These are phyloP conservation scores for Peromyscus californicus DNA, from an alignment of 2,113 vertebrate genomes.

Conservation along the genomic window DNA sequence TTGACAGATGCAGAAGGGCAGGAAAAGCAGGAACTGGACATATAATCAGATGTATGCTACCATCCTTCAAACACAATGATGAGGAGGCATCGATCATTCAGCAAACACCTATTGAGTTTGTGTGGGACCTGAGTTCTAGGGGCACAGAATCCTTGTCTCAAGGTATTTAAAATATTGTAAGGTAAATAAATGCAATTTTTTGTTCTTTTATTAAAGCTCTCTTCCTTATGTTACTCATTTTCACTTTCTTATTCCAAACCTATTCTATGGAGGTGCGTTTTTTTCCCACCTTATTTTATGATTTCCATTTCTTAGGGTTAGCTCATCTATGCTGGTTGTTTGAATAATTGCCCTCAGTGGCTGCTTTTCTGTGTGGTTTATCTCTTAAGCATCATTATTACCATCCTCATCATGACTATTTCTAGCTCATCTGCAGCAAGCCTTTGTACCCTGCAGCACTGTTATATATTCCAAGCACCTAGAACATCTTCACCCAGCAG, in stretches of 20 bases:
- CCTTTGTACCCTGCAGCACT: not conserved
- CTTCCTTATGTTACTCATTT: not conserved
- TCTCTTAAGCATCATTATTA: not conserved
- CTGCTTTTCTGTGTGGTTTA: not conserved
- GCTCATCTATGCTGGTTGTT: not conserved
- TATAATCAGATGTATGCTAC: not conserved
- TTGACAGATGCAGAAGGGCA: not conserved
- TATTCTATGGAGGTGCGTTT: not conserved
- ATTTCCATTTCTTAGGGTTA: not conserved
- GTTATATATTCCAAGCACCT: not conserved
- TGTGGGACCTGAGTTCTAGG: not conserved
- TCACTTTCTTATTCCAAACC: not conserved
- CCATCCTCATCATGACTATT: too few species aligned
- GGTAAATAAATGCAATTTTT: not conserved
- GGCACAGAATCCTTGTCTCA: not conserved
- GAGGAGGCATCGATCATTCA: not conserved
- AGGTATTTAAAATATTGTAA: not conserved
- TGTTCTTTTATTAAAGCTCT: not conserved
- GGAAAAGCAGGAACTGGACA: not conserved
- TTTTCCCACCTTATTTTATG: not conserved
- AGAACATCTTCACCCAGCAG: not conserved
- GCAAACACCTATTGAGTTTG: not conserved
- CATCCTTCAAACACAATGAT: not conserved
- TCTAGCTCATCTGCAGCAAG: not conserved
- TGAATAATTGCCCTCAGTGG: not conserved